Evolutionary conservation across 2,113 vertebrate genomes (phyloP).

Genomic region (Syrrhaptes paradoxus): DNA sequence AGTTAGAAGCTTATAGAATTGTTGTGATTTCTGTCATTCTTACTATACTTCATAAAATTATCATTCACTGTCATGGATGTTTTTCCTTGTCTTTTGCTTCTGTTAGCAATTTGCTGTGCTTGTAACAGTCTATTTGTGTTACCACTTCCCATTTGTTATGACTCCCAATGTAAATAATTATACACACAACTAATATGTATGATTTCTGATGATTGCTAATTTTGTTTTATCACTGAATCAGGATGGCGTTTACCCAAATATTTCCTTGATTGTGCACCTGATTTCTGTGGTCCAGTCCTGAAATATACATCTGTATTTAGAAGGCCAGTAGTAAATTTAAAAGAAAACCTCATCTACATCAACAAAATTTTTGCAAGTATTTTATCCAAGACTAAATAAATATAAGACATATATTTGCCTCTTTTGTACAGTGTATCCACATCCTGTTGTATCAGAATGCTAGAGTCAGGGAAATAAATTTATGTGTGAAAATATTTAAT

Average conservation of each 20-base stretch:
- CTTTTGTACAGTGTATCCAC: not conserved
- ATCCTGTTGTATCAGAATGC: not conserved
- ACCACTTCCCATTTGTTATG: not conserved
- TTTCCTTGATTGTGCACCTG: not conserved
- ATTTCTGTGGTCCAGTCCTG: not conserved
- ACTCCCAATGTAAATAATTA: not conserved
- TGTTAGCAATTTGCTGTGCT: not conserved
- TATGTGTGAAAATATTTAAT: constrained; percentile 6
- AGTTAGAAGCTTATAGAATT: not conserved
- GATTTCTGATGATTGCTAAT: not conserved
- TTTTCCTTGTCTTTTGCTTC: not conserved
- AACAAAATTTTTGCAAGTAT: not conserved
- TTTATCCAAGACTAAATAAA: not conserved
- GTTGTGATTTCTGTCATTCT: not conserved
- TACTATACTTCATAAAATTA: not conserved
- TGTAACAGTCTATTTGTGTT: not conserved
- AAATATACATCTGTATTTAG: not conserved
- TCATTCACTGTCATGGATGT: not conserved
- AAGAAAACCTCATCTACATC: not conserved
- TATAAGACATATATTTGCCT: not conserved
- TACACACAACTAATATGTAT: not conserved
- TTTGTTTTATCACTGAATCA: not conserved
- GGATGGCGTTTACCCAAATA: not conserved
- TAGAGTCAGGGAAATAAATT: not conserved
- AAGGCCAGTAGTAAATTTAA: not conserved